These are phyloP conservation scores for Drosophila carrolli DNA, from an alignment of 1,140 invertebrate species.

Conservation along the genomic window DNA sequence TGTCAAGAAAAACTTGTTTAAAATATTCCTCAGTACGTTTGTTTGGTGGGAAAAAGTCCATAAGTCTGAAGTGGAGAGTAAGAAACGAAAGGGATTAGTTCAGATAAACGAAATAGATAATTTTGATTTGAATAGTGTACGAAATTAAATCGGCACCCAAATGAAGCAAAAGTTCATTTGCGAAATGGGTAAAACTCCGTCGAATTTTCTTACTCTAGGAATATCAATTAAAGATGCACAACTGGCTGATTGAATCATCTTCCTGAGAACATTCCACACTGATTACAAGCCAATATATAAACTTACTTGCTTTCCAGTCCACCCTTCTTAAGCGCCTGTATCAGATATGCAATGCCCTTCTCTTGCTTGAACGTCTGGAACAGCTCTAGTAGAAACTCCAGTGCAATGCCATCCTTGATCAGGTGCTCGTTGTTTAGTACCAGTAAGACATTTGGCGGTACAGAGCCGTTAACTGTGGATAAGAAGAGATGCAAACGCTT, in stretches of 20 bases:
- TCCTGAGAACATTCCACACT: constrained; percentile 78
- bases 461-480: constrained; percentile 90
- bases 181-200: constrained; percentile 66
- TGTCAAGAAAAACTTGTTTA: constrained; percentile 92
- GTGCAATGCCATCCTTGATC: constrained; percentile 96
- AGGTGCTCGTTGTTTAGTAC: constrained; percentile 96
- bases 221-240: constrained; percentile 82
- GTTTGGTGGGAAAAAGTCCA: constrained; percentile 97
- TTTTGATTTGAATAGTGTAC: constrained; percentile 37
- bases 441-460: constrained; percentile 93
- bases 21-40: constrained; percentile 96
- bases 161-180: constrained; percentile 72
- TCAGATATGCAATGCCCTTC: constrained; percentile 93
- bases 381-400: constrained; percentile 96
- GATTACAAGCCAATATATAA: constrained; percentile 79
- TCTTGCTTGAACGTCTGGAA: constrained; percentile 96
- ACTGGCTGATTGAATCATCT: constrained; percentile 56
- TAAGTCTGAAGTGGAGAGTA: constrained; percentile 87
- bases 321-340: constrained; percentile 94
- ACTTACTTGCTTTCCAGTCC: constrained; percentile 91
- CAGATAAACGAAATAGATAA: too few relatives aligned
- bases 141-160: constrained; percentile 81
- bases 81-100: not conserved
- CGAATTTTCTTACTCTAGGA: constrained; percentile 65
- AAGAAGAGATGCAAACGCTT: not conserved